Conservation (phyloP, 2,888 invertebrate species). For the Metopia argyrocephala region DNA sequence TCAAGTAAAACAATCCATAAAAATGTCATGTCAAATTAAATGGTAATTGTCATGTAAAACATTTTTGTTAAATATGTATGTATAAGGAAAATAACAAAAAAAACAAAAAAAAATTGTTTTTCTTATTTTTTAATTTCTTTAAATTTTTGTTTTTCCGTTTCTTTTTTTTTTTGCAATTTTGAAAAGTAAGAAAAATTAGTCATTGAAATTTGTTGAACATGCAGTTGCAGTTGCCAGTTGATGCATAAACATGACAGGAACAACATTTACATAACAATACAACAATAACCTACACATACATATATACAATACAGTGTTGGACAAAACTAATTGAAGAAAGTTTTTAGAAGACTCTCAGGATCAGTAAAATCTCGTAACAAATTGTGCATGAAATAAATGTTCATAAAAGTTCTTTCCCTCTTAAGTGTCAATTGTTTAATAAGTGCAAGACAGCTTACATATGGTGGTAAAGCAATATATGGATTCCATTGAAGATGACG, state of each 20-base stretch:
- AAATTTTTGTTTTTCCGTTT: neutral
- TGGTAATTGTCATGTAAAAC: constrained; percentile 62
- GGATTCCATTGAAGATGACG: no score
- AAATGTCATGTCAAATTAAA: constrained; percentile 57
- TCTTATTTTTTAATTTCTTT: constrained; percentile 36
- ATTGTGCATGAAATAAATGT: no score
- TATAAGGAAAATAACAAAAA: no score
- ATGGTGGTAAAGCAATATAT: no score
- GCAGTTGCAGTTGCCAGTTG: constrained; percentile 46
- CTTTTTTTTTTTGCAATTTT: constrained; percentile 43
- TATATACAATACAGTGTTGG: neutral
- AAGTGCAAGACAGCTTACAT: no score
- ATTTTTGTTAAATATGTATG: no score
- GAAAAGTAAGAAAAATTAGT: constrained; percentile 64
- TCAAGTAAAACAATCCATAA: constrained; percentile 35
- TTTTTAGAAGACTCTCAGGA: no score
- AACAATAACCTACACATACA: neutral
- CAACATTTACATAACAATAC: constrained; percentile 47
- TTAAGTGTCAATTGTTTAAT: no score
- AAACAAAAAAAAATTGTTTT: constrained; percentile 23
- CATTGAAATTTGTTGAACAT: constrained; percentile 62
- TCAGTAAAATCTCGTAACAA: no score
- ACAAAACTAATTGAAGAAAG: neutral
- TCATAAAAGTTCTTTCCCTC: no score
- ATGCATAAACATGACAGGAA: constrained; percentile 58